Percentiles rank a stretch among this genome's conserved stretches.
Evolutionary conservation across 1,140 invertebrate species (phyloP).

Genomic region (Glomeris maerens): DNA sequence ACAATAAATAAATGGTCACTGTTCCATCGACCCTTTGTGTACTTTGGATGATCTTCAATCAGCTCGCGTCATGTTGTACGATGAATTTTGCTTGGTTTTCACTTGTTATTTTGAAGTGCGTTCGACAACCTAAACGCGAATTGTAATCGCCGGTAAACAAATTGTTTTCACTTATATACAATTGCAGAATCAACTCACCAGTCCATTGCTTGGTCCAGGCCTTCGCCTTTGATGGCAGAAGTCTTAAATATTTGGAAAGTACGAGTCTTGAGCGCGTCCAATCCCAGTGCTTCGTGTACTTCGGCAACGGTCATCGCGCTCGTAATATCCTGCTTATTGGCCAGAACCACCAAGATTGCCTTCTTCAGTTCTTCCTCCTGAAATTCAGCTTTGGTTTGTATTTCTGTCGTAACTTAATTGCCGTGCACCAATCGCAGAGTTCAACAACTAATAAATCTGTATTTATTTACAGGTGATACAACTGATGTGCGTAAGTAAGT

Average conservation of each 20-base stretch:
- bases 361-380: conserved; percentile 94
- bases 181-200: conserved; percentile 58
- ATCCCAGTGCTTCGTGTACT: conserved; percentile 87
- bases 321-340: conserved; percentile 99
- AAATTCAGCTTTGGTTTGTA: too few species aligned
- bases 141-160: background rate
- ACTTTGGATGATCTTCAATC: too few species aligned
- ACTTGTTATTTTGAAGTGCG: conserved; percentile 74
- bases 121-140: conserved; percentile 46
- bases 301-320: conserved; percentile 91
- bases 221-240: conserved; percentile 95
- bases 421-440: too few species aligned
- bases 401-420: too few species aligned
- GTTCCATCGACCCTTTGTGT: too few species aligned
- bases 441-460: too few species aligned
- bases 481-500: too few species aligned
- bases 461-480: too few species aligned
- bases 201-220: conserved; percentile 97
- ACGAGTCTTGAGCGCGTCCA: conserved; percentile 86
- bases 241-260: conserved; percentile 99
- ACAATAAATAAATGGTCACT: too few species aligned
- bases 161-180: too few species aligned
- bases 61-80: too few species aligned
- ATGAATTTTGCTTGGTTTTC: too few species aligned
- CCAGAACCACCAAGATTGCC: conserved; percentile 86